A percentile compares a stretch with the other conserved stretches of the same genome.
Evolutionary conservation across 2,797 vertebrate genomes (phyloP).

Genomic region (Dendrocincla fuliginosa): DNA sequence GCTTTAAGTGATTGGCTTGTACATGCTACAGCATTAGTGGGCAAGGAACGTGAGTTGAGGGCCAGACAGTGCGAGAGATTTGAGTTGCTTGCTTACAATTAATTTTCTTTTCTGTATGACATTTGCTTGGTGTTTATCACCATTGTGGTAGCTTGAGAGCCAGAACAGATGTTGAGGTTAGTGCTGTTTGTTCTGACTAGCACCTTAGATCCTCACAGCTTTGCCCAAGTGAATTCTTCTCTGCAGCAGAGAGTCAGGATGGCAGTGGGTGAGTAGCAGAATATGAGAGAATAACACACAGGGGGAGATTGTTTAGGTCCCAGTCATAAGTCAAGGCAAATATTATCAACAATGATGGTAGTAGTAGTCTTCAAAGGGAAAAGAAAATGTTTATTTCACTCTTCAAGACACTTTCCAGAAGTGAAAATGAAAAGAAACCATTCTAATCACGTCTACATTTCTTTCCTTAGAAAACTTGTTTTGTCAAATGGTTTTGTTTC

Average conservation of each 20-base stretch:
- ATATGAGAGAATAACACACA: rapidly evolving
- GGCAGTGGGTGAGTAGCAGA: not conserved
- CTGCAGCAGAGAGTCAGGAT: not conserved
- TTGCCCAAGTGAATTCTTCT: not conserved
- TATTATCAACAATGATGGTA: not conserved
- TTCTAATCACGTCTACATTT: not conserved
- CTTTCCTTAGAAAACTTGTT: not conserved
- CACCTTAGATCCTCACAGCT: not conserved
- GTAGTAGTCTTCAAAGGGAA: not conserved
- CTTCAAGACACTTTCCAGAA: not conserved
- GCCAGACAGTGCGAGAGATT: rapidly evolving
- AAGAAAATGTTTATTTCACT: not conserved
- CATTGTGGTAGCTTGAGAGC: not conserved
- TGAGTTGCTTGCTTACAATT: not conserved
- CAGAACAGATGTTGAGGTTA: not conserved
- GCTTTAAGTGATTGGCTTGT: not conserved
- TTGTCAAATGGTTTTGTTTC: not conserved
- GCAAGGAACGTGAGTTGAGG: not conserved
- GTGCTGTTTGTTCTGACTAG: not conserved
- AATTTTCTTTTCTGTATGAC: not conserved
- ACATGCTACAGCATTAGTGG: not conserved
- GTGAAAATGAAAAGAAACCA: not conserved
- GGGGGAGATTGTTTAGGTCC: not conserved
- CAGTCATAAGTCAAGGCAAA: not conserved
- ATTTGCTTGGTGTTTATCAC: not conserved